Conservation (phyloP, 2,797 vertebrate species). For the Ataeniobius toweri region DNA sequence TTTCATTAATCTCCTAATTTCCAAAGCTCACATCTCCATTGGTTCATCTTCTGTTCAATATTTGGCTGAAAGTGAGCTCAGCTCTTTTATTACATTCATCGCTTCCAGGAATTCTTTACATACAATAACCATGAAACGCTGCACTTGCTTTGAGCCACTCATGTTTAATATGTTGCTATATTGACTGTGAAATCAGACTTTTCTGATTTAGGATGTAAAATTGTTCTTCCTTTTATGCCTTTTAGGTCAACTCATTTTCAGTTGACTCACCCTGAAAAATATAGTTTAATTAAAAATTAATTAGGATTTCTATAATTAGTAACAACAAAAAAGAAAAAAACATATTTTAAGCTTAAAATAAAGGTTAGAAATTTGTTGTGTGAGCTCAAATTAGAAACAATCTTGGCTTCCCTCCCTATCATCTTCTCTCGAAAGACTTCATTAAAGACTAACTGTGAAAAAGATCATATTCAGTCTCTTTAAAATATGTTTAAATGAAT, state of each 20-base stretch:
- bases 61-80: neutral
- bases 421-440: neutral
- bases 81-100: neutral
- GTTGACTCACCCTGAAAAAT: neutral
- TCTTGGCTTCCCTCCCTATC: neutral
- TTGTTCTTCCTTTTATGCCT: neutral
- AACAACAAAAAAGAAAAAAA: neutral
- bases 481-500: constrained; percentile 16
- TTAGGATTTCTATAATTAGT: neutral
- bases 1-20: neutral
- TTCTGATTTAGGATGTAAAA: neutral
- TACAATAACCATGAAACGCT: neutral
- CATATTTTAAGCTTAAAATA: neutral
- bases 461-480: neutral
- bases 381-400: neutral
- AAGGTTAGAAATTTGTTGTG: neutral
- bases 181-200: neutral
- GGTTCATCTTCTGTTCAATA: neutral
- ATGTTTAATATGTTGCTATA: neutral
- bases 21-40: neutral
- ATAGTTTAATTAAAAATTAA: neutral
- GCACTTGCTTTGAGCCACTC: neutral
- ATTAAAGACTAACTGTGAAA: constrained; percentile 3
- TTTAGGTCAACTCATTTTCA: neutral
- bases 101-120: neutral